Base-by-base conservation (phyloP, 2,888 invertebrate species). In the Polyploca ridens region DNA sequence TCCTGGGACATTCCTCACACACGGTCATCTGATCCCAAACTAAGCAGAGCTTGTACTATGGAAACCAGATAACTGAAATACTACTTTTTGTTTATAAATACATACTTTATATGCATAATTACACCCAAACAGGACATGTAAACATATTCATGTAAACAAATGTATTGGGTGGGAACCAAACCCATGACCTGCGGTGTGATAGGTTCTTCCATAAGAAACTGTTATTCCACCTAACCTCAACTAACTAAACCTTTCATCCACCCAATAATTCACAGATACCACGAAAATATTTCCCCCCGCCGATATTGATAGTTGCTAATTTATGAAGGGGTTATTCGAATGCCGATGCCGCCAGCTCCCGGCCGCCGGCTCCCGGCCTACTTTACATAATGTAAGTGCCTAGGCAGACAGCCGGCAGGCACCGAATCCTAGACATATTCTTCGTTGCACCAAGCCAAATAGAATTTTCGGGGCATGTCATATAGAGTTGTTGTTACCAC, bases 391-490 rank as follows among this genome's bases (percentile, higher is more conserved):
- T 64, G 35, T n/a, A 64, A 54, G 61, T 60, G 63, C 70, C 71
- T 41, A 73, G 71, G 70, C 72, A 76, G 67, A 72, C 71, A 69
- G 69, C 66, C 69, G 71, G 70, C 72, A 66, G 73, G 71, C 78
- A 74, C 76, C 75, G 81, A 83, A 84, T 83, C 83, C 85, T 76
- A 82, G 78, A 83, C 86, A 85, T 89, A 88, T 86, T 89, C 88
- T 82, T 83, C 81, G 82, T 73, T 88, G 87, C 84, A 80, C 80
- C 81, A 81, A 78, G 86, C 88, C 88, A 89, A 90, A 89, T 90
- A 88, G 84, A 90, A 89, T 89, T 87, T 89, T 88, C 79, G 88
- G 83, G 68, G 71, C 65, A 61, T 77, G 60, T 69, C 69, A 6
- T 70, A 73, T 67, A 67, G 84, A 87, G 88, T 19, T 75, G 80